phyloP scores from a whole-genome alignment of 2,797 vertebrate species.

The Falco concolor region DNA sequence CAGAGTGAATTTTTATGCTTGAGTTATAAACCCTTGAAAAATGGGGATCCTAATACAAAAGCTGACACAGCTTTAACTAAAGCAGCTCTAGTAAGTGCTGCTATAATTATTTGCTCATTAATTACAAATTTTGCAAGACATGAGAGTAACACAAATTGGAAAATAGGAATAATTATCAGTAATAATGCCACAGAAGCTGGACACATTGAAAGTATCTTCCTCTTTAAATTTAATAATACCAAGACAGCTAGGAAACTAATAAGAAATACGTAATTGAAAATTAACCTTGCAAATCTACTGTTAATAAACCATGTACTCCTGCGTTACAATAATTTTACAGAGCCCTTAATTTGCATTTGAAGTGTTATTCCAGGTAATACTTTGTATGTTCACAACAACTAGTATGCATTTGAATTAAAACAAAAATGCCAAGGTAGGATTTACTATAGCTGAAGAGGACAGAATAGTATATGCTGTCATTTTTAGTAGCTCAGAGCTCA shows the following conservation, averaged over 20 bases:
- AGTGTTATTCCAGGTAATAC: conserved; percentile 60
- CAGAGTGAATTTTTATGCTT: conserved; percentile 60
- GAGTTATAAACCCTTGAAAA: conserved; percentile 68
- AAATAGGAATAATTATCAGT: conserved; percentile 73
- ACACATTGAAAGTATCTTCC: conserved; percentile 66
- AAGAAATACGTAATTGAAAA: conserved; percentile 75
- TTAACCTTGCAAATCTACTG: conserved; percentile 72
- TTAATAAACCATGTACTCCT: conserved; percentile 63
- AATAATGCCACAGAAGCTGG: conserved; percentile 63
- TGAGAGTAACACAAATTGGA: conserved; percentile 72
- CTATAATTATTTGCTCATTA: conserved; percentile 74
- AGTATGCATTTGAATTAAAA: not conserved
- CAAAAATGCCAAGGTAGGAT: not conserved
- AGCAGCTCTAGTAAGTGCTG: conserved; percentile 63
- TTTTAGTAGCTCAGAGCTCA: not conserved
- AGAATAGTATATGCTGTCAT: not conserved
- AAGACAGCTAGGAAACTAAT: conserved; percentile 69
- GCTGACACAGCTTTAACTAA: conserved; percentile 67
- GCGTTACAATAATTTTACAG: conserved; percentile 57
- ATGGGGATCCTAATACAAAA: conserved; percentile 51
- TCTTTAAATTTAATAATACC: conserved; percentile 73
- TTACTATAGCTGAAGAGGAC: not conserved
- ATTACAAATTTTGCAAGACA: conserved; percentile 73
- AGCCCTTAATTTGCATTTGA: conserved; percentile 58
- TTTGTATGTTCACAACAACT: conserved; percentile 41